Evolutionary conservation across 1,140 invertebrate genomes (phyloP), one percentile per base, ranked within the genome.

Genomic region (Pteromalus puparum): DNA sequence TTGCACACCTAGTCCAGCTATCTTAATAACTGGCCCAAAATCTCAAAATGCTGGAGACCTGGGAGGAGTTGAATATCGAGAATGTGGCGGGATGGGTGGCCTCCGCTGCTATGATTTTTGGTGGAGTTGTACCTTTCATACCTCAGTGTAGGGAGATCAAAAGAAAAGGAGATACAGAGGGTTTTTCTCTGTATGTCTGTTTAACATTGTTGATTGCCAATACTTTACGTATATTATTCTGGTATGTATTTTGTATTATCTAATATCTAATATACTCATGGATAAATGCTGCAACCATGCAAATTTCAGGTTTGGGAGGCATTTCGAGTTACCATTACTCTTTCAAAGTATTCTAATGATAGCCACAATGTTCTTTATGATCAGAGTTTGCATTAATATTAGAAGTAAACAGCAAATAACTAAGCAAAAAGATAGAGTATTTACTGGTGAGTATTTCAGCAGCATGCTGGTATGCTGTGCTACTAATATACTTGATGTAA

Each of bases 311-410:
- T 99, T 99, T 96, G 99, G 98, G 76, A 98, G 98, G 93, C 96
- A 95, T 87, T 99, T 98, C 95, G 98, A 99, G 93, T 93, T 97
- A 90, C 98, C 99, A 85, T 93, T 99, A 86, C 94, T 99, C 82
- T 94, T 98, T 79, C 99, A 99, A 95, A 99, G 98, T 94, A 95
- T 99, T 90, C 95, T 99, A 38, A 99, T 99, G 99, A 99, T 98
- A 90, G 90, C 97, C 42, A 97, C 98, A 86, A 99, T 99, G 99
- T 95, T 99, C 90, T 94, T 96, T 30, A 98, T 99, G 97, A 97
- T 99, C 86, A 96, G 98, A 92, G 93, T 99, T 21, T 99, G 98
- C 94, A 97, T 99, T 38, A 95, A 94, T 90, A 96, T 99, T 81
- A 96, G 95, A 89, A 96, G 97, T 91, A 97, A 96, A 92, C 97